These are phyloP conservation scores for Potamarius usumacintae DNA, from an alignment of 2,113 vertebrate genomes.

Conservation along the genomic window DNA sequence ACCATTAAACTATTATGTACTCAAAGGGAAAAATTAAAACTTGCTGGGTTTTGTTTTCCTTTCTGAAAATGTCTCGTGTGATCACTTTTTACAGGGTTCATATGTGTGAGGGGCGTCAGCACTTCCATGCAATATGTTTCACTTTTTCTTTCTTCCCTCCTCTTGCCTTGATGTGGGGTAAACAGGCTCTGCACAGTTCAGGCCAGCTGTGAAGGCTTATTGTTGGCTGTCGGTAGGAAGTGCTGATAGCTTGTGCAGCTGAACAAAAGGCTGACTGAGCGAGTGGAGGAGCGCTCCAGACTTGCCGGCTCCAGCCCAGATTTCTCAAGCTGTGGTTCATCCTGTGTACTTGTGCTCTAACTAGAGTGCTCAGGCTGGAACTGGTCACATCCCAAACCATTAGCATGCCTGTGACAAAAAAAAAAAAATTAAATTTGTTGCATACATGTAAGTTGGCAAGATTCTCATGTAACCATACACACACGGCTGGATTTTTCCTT, in stretches of 20 bases:
- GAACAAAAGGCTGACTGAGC: constrained; percentile 84
- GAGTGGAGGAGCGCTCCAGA: constrained; percentile 81
- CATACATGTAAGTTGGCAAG: background rate
- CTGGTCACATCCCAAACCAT: constrained; percentile 5
- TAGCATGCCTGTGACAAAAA: constrained; percentile 13
- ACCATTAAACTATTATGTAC: background rate
- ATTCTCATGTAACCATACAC: background rate
- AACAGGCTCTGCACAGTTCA: constrained; percentile 77
- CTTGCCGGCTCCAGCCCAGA: constrained; percentile 82
- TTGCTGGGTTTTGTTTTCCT: background rate
- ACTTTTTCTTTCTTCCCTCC: constrained; percentile 62
- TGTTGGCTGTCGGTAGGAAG: constrained; percentile 84
- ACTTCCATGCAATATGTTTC: constrained; percentile 78
- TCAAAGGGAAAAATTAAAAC: background rate
- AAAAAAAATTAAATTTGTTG: background rate
- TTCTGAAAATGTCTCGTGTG: constrained; percentile 26
- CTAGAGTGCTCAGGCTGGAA: constrained; percentile 19
- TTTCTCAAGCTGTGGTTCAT: constrained; percentile 67
- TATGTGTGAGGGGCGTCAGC: constrained; percentile 28
- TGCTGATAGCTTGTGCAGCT: constrained; percentile 85
- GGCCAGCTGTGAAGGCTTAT: constrained; percentile 84
- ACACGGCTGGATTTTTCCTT: background rate
- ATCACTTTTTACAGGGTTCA: constrained; percentile 35
- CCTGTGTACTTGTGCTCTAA: constrained; percentile 27
- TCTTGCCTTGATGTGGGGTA: constrained; percentile 78